Evolutionary conservation across 2,797 vertebrate genomes (phyloP).

Genomic region (Lithobates sylvaticus): DNA sequence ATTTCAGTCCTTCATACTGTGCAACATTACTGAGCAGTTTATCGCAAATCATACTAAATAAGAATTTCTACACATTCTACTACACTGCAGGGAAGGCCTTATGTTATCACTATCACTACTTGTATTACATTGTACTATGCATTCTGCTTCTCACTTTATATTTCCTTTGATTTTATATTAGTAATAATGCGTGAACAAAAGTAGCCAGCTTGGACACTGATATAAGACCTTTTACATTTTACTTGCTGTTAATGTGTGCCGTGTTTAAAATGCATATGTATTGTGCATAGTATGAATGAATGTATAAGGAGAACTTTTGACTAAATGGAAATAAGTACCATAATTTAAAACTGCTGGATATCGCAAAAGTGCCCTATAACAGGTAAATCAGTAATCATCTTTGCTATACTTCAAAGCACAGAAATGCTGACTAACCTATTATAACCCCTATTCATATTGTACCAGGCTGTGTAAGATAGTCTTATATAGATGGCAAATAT

Average conservation of each 20-base stretch:
- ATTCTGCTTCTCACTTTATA: neutral
- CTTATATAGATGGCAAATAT: neutral
- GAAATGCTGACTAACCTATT: neutral
- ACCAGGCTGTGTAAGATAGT: neutral
- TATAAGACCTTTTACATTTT: neutral
- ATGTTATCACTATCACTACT: conserved; percentile 9
- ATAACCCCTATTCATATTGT: neutral
- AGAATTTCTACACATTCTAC: conserved; percentile 37
- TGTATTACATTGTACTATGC: conserved; percentile 12
- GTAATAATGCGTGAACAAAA: neutral
- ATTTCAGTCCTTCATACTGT: conserved; percentile 44
- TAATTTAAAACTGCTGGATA: neutral
- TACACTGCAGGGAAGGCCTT: conserved; percentile 23
- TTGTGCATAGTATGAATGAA: neutral
- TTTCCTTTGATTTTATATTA: conserved; percentile 4
- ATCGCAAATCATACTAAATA: conserved; percentile 48
- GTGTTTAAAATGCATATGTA: neutral
- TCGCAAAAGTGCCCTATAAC: neutral
- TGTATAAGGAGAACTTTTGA: neutral
- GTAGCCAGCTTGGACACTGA: neutral
- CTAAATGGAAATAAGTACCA: neutral
- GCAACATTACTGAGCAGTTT: conserved; percentile 49
- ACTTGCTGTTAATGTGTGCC: neutral
- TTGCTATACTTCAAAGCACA: neutral
- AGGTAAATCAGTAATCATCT: neutral